Percentiles rank a stretch among this genome's conserved stretches.
These are phyloP conservation scores for Leptodactylus fuscus DNA, from an alignment of 2,113 vertebrate genomes.

Conservation along the genomic window DNA sequence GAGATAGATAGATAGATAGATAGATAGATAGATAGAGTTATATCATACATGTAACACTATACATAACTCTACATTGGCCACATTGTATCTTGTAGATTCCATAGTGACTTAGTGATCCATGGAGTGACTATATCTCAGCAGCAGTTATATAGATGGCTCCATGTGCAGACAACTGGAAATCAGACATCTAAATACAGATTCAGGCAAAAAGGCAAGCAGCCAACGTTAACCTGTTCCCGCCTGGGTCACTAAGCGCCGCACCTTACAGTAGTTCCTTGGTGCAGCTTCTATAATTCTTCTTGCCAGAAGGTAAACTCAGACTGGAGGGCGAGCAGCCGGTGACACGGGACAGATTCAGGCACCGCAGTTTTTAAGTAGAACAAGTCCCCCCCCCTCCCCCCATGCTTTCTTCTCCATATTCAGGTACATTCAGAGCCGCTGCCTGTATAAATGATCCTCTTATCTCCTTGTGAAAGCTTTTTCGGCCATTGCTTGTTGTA, in stretches of 20 bases:
- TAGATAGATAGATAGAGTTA: too few relatives aligned
- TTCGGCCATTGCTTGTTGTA: neutral
- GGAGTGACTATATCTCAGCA: neutral
- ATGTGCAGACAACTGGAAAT: conserved; percentile 1
- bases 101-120: too few relatives aligned
- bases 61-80: too few relatives aligned
- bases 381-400: neutral
- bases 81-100: too few relatives aligned
- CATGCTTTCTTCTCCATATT: too few relatives aligned
- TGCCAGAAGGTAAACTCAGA: conserved; percentile 43
- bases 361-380: conserved; percentile 32
- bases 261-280: neutral
- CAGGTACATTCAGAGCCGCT: conserved; percentile 11
- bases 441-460: neutral
- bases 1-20: too few relatives aligned
- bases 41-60: too few relatives aligned
- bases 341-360: conserved; percentile 52
- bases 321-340: conserved; percentile 27
- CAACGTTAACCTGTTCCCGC: conserved; percentile 25
- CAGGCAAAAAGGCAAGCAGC: conserved; percentile 25
- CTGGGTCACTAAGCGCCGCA: conserved; percentile 16
- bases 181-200: conserved; percentile 1
- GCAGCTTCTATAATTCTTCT: conserved; percentile 46
- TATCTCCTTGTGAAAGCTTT: neutral
- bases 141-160: neutral